Conservation (phyloP, 2,888 invertebrate genomes). For the Stenodera caucasica region DNA sequence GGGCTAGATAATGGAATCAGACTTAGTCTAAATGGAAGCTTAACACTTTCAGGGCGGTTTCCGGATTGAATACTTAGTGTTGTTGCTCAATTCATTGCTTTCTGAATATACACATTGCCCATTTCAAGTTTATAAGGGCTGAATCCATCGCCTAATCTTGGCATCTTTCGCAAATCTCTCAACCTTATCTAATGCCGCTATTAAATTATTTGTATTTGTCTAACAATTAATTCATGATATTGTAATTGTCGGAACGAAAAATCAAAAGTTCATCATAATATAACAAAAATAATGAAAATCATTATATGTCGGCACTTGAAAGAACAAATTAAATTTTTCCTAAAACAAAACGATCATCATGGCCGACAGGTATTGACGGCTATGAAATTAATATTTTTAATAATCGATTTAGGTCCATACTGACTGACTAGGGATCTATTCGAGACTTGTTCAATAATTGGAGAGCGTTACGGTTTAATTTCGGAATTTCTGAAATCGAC, state of each 20-base stretch:
- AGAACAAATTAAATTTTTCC: conserved; percentile 40
- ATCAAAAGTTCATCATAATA: no score
- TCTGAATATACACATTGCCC: conserved; percentile 51
- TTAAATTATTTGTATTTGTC: conserved; percentile 53
- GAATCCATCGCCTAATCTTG: background rate
- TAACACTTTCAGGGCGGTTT: conserved; percentile 56
- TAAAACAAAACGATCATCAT: conserved; percentile 41
- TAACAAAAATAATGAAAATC: conserved; percentile 23
- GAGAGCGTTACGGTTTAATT: conserved; percentile 30
- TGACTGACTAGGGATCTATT: conserved; percentile 22
- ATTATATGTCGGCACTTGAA: conserved; percentile 37
- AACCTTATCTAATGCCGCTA: conserved; percentile 48
- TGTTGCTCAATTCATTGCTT: conserved; percentile 52
- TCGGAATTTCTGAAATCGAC: conserved; percentile 12
- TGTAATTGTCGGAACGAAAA: no score
- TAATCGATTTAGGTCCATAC: conserved; percentile 49
- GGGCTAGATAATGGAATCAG: conserved; percentile 57
- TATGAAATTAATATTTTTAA: conserved; percentile 51
- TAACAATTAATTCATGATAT: conserved; percentile 12
- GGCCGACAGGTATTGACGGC: conserved; percentile 45
- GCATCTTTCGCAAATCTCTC: conserved; percentile 22
- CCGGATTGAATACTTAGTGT: conserved; percentile 54
- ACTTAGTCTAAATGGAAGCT: conserved; percentile 57
- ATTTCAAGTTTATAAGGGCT: conserved; percentile 40
- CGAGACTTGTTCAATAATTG: conserved; percentile 30